Evolutionary conservation across 2,113 vertebrate genomes (phyloP).

Genomic region (Anseranas semipalmata): DNA sequence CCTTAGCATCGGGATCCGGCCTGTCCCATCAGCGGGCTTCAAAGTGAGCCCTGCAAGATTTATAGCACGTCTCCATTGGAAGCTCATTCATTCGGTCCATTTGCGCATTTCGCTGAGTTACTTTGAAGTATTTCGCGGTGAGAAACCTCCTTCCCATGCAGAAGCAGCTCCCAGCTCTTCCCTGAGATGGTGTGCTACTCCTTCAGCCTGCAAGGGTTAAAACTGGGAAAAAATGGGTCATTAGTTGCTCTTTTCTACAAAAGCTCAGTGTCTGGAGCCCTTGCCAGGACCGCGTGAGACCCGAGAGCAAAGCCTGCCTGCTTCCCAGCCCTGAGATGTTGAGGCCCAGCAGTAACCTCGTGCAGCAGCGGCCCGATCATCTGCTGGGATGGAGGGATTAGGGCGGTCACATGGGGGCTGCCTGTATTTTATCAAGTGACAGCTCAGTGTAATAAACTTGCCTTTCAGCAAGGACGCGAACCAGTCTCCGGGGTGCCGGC

Average conservation of each 20-base stretch:
- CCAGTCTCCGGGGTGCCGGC: neutral
- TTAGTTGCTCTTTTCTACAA: neutral
- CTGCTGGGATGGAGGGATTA: neutral
- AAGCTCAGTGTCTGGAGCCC: neutral
- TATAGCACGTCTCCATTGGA: neutral
- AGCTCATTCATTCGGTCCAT: neutral
- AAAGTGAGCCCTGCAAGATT: neutral
- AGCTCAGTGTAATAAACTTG: neutral
- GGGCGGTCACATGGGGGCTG: fast-evolving
- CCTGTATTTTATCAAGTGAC: neutral
- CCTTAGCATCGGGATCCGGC: neutral
- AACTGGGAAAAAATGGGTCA: neutral
- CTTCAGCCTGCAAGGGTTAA: neutral
- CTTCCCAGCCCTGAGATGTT: neutral
- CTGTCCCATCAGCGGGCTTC: neutral
- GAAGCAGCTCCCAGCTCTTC: neutral
- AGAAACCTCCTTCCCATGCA: neutral
- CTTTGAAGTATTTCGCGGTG: neutral
- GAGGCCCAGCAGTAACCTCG: neutral
- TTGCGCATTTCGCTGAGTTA: neutral
- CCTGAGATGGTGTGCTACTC: fast-evolving
- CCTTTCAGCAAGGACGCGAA: neutral
- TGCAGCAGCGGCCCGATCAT: neutral
- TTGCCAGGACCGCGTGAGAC: neutral
- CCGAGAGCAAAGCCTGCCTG: neutral